phyloP scores from a whole-genome alignment of 1,140 invertebrate species.

The Anagrus nilaparvatae region DNA sequence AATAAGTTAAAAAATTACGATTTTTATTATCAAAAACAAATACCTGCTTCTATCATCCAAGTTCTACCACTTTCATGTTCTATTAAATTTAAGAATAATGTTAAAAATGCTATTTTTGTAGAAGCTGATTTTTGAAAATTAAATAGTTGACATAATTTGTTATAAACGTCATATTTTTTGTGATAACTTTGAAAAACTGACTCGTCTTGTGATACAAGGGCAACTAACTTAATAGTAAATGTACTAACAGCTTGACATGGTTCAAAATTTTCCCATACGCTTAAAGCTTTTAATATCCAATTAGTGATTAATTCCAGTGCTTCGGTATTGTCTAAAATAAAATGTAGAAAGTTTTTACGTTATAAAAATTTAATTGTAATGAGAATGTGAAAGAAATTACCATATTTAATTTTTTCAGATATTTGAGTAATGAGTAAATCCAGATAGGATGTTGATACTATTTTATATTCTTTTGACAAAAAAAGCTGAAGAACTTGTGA shows the following conservation, averaged over 20 bases:
- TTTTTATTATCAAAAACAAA: slow-evolving; percentile 11
- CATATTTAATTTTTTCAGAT: slow-evolving; percentile 21
- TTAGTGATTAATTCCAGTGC: slow-evolving; percentile 20
- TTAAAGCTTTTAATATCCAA: slow-evolving; percentile 31
- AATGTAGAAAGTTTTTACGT: slow-evolving; percentile 17
- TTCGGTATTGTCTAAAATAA: slow-evolving; percentile 18
- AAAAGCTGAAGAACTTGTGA: slow-evolving; percentile 35
- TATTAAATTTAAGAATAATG: slow-evolving; percentile 43
- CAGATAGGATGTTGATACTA: slow-evolving; percentile 33
- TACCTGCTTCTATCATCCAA: slow-evolving; percentile 44
- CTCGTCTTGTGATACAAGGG: slow-evolving; percentile 37
- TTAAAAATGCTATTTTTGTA: slow-evolving; percentile 51
- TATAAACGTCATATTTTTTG: slow-evolving; percentile 30
- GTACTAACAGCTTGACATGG: slow-evolving; percentile 35
- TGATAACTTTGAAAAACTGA: slow-evolving; percentile 31
- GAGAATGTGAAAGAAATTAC: slow-evolving; percentile 21
- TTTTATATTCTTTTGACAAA: slow-evolving; percentile 32
- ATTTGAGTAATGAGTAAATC: slow-evolving; percentile 37
- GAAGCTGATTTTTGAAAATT: slow-evolving; percentile 37
- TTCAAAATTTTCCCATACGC: slow-evolving; percentile 25
- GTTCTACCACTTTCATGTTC: slow-evolving; percentile 44
- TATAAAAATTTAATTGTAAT: background rate
- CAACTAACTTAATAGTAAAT: slow-evolving; percentile 40
- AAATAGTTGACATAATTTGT: slow-evolving; percentile 30
- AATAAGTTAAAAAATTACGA: background rate